Base-by-base conservation (phyloP, 1,140 invertebrate genomes). In the Wasmannia auropunctata region DNA sequence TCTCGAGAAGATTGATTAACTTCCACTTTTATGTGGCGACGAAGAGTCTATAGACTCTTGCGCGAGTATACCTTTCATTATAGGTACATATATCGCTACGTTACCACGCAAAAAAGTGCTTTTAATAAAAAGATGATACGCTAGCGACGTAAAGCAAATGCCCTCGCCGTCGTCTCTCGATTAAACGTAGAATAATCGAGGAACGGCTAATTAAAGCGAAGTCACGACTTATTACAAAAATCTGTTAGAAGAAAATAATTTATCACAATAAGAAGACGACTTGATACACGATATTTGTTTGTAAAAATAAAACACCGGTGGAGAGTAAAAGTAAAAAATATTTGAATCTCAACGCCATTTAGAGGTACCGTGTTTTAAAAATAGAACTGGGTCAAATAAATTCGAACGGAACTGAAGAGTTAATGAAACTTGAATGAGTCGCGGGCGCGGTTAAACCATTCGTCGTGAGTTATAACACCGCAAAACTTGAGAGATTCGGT, bases 381-480 rank as follows among this genome's bases (percentile, higher is more conserved):
- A 72, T 25, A 49, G 51, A 58, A 70, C 28, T 11, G 19, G 16
- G 16, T 63, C n/a, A 77, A 51, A 51, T 40, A 51, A 10, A 65
- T 14, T 34, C 5, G n/a, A 69, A 67, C 10, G 46, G 22, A 67
- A 67, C 10, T 37, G 40, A 34, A 67, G 34, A 31, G 11, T 43
- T 70, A 58, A 81, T 58, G 14, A 81, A 81, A 81, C 43, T 58
- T 34, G 31, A 81, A 81, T 58, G 37, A 58, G 19, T 22, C 25
- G 8, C 1, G 16, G n/a, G n/a, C 22, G 40, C 16, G 14, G 25
- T 19, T 25, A 16, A 70, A 34, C 1, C 14, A 43, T 43, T 81
- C 19, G 8, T 19, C 37, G 19, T 58, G 16, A 58, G 37, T 81
- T 81, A 58, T 10, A 70, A 81, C n/a, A 1, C 8, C 14, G n/a